phyloP scores from a whole-genome alignment of 2,888 invertebrate species.

The Gerosis bhagava region DNA sequence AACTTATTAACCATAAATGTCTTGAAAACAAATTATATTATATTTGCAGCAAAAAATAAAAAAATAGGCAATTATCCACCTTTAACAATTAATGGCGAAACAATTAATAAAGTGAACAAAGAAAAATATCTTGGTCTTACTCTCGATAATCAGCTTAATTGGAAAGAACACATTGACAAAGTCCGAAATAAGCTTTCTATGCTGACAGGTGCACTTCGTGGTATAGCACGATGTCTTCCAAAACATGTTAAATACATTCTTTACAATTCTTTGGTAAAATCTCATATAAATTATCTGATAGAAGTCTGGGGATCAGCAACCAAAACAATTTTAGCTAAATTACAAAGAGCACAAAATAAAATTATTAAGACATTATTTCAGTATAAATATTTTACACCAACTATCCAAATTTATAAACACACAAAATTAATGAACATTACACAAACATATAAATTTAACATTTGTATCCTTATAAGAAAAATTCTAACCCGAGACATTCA shows the following conservation, averaged over 20 bases:
- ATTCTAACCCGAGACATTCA: constrained; percentile 1
- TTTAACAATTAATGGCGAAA: background rate
- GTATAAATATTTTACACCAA: constrained; percentile 2
- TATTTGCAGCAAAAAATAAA: constrained; percentile 7
- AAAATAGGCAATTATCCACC: background rate
- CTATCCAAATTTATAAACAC: background rate
- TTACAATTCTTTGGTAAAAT: constrained; percentile 1
- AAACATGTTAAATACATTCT: background rate
- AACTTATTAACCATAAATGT: no score
- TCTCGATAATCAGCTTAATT: background rate
- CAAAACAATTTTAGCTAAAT: background rate
- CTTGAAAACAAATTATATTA: no score
- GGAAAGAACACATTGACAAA: constrained; percentile 1
- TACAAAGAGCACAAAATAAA: constrained; percentile 10
- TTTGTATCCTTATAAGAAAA: constrained; percentile 3
- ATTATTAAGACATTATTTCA: background rate
- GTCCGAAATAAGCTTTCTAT: background rate
- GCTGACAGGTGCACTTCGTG: background rate
- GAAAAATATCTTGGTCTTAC: constrained; percentile 12
- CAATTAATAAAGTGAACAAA: background rate
- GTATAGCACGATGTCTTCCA: background rate
- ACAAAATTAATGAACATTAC: background rate
- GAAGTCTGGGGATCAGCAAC: constrained; percentile 5
- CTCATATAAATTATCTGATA: constrained; percentile 1
- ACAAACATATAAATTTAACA: constrained; percentile 4